Evolutionary conservation across 1,140 invertebrate species (phyloP), one percentile per base, ranked within the genome.

Genomic region (Kradibia gibbosae): DNA sequence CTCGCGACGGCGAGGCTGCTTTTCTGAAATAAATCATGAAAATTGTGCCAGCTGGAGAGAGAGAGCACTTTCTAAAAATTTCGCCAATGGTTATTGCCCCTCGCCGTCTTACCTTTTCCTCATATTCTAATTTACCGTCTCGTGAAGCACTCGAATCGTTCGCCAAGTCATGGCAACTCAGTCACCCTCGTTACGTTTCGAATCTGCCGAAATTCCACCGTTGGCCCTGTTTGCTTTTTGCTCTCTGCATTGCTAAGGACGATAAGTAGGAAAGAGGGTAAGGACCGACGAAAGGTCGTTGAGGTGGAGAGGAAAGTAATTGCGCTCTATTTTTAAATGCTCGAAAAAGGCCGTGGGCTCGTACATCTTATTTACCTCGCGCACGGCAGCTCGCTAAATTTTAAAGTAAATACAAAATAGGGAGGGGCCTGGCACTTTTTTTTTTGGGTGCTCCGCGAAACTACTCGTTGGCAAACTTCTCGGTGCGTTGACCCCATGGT

Each of bases 1-100:
- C 60, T 22, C 31, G 73, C 55, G 22, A 34, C n/a, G 17, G 17
- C 1, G 34, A 20, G n/a, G n/a, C 74, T 13, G 78, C 67, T 36
- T 71, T 76, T 81, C 31, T 73, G 80, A 81, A 81, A 81, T 81
- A 81, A 77, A 81, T 77, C 62, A 81, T 60, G 80, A 72, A 81
- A 81, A 81, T 75, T 77, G 65, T 72, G 80, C 80, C 74, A 71
- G 50, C 5, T 4, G 22, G 50, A 22, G 50, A 53, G 50, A 22
- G 50, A 53, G 73, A 75, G 55, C 45, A 65, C 80, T 81, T 81
- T 81, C 80, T 81, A 81, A 74, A 81, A 81, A 77, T 81, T 81
- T 81, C 65, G 80, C 80, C 36, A 67, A 39, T 72, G 34, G 55
- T 28, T 31, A 62, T 42, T 53, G 65, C 42, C 73, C 28, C 42